phyloP scores from a whole-genome alignment of 2,113 vertebrate genomes.

The Galemys pyrenaicus region DNA sequence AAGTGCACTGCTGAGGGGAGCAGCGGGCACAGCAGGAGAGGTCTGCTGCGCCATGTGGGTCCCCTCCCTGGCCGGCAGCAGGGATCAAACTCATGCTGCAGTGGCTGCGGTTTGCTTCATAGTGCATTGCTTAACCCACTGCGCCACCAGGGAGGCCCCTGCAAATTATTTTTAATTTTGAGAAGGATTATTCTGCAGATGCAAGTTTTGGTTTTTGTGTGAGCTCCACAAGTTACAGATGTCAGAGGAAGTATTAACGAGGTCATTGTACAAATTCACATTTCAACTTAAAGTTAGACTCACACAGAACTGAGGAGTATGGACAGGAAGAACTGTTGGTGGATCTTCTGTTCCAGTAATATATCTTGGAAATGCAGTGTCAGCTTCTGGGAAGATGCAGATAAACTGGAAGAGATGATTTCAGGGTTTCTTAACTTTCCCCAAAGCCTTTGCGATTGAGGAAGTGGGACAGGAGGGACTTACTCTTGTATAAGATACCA shows the following conservation, averaged over 20 bases:
- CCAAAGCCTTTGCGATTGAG: neutral
- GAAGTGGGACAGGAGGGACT: neutral
- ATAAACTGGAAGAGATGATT: neutral
- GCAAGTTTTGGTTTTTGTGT: neutral
- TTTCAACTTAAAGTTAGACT: neutral
- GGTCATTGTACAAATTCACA: neutral
- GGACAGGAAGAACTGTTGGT: neutral
- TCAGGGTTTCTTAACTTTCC: neutral
- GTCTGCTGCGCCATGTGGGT: no score
- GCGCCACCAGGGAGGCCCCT: no score
- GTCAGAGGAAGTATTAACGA: neutral
- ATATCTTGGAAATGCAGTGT: neutral
- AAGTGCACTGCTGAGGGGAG: no score
- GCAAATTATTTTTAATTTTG: neutral
- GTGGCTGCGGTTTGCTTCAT: no score
- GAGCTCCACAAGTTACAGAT: neutral
- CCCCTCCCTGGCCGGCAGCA: no score
- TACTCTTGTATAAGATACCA: neutral
- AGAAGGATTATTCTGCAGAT: neutral
- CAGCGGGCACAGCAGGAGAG: no score
- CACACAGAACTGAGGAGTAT: neutral
- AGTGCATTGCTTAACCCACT: no score
- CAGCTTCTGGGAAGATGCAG: neutral
- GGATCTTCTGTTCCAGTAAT: neutral
- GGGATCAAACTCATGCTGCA: no score